These are phyloP conservation scores for Zingel zingel DNA, from an alignment of 2,113 vertebrate genomes.

Conservation along the genomic window DNA sequence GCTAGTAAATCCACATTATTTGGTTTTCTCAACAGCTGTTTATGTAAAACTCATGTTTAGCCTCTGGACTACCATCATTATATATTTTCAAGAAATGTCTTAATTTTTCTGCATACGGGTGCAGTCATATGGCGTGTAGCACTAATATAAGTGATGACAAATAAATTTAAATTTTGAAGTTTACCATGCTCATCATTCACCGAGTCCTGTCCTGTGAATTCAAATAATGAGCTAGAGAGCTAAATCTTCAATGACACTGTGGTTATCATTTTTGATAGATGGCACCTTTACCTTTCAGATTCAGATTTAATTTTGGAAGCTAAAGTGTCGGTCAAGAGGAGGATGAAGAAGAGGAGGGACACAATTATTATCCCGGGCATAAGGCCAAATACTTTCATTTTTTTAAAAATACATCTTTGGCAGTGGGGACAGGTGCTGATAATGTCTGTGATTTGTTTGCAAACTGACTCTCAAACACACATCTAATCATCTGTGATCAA, in stretches of 20 bases:
- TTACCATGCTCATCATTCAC: neutral
- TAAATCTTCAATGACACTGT: neutral
- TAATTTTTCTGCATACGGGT: neutral
- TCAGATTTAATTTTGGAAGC: slow-evolving; percentile 15
- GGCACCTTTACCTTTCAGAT: slow-evolving; percentile 22
- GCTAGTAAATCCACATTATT: neutral
- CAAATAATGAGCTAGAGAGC: neutral
- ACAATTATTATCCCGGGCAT: slow-evolving; percentile 33
- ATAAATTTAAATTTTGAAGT: neutral
- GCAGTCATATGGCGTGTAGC: neutral
- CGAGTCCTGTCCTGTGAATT: neutral
- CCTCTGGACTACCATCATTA: neutral
- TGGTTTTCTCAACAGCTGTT: neutral
- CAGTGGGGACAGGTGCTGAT: slow-evolving; percentile 26
- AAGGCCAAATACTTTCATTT: slow-evolving; percentile 15
- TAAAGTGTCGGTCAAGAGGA: slow-evolving; percentile 10
- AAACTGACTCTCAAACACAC: slow-evolving; percentile 12
- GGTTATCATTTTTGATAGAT: slow-evolving; percentile 7
- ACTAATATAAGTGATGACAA: no score
- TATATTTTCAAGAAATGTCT: neutral
- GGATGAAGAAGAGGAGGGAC: slow-evolving; percentile 5
- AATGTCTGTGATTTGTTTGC: slow-evolving; percentile 2
- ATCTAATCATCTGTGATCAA: neutral
- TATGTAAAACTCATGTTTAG: neutral
- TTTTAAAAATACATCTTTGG: neutral